Conservation (phyloP, 2,797 vertebrate species). For the Halcyon smyrnensis region DNA sequence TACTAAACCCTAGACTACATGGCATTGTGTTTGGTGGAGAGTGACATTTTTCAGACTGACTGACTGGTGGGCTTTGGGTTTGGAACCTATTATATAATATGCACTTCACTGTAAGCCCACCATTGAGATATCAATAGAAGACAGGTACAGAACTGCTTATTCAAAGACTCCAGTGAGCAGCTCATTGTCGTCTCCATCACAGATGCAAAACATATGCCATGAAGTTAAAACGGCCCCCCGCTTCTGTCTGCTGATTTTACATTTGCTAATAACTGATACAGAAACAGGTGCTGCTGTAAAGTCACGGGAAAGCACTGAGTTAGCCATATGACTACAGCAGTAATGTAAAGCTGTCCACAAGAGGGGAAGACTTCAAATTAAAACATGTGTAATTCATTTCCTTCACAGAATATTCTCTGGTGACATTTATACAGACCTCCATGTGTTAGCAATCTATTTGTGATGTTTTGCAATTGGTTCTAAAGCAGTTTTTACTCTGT, state of each 20-base stretch:
- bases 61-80: not conserved
- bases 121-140: not conserved
- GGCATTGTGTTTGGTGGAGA: not conserved
- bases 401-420: not conserved
- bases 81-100: not conserved
- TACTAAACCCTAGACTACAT: not conserved
- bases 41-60: not conserved
- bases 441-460: not conserved
- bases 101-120: not conserved
- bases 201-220: not conserved
- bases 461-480: not conserved
- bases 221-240: not conserved
- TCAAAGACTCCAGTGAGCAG: not conserved
- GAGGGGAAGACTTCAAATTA: constrained; percentile 19
- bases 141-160: not conserved
- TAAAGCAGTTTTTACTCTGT: not conserved
- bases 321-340: not conserved
- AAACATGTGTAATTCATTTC: constrained; percentile 37
- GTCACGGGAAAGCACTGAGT: not conserved
- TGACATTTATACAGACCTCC: not conserved
- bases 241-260: not conserved
- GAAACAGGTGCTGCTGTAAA: constrained; percentile 5
- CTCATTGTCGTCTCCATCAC: not conserved
- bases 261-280: not conserved
- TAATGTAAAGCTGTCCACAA: not conserved